phyloP scores from a whole-genome alignment of 2,797 vertebrate genomes.

The Leptoclinus maculatus region DNA sequence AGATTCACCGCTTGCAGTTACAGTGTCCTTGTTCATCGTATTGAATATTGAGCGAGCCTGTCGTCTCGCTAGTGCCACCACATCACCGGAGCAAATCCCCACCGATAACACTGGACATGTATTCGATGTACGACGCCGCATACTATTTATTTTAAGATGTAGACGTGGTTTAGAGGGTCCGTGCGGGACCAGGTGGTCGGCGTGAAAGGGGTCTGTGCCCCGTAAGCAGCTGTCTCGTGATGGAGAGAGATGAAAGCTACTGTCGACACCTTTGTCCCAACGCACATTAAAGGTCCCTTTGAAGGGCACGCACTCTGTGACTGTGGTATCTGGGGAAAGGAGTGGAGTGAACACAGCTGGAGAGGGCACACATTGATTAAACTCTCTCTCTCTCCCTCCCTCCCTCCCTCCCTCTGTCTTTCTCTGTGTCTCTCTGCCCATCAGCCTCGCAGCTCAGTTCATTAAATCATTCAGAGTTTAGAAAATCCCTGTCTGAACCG shows the following conservation, averaged over 20 bases:
- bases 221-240: conserved; percentile 60
- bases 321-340: conserved; percentile 33
- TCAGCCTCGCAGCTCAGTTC: conserved; percentile 10
- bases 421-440: neutral
- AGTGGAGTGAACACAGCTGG: conserved; percentile 52
- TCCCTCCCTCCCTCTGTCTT: neutral
- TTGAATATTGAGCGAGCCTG: no score
- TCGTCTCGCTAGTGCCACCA: neutral
- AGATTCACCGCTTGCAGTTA: no score
- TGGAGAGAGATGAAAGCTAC: conserved; percentile 65
- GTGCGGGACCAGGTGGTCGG: conserved; percentile 50
- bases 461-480: conserved; percentile 48
- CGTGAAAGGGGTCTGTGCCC: conserved; percentile 7
- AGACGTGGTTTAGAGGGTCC: neutral
- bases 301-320: conserved; percentile 62
- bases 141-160: neutral
- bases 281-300: conserved; percentile 77
- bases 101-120: neutral
- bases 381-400: neutral
- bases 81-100: neutral
- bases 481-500: conserved; percentile 4
- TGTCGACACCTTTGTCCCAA: conserved; percentile 68
- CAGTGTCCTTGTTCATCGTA: no score
- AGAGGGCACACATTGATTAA: conserved; percentile 41
- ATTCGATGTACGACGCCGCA: neutral